Percentiles rank a stretch among this genome's conserved stretches.
phyloP scores from a whole-genome alignment of 2,797 vertebrate species.

The Sebastiscus tertius region DNA sequence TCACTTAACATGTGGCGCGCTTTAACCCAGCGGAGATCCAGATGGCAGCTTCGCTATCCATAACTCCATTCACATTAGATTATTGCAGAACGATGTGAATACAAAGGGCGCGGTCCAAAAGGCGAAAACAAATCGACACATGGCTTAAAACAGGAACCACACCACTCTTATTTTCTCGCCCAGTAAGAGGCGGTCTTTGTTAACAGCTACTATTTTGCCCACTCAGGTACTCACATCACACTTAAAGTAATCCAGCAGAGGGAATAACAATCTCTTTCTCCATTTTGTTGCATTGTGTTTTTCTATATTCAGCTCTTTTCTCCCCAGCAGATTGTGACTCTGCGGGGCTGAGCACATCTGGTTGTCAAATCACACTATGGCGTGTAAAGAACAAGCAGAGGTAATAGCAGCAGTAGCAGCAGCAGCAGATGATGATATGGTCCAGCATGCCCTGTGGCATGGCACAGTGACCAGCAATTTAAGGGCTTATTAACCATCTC shows the following conservation, averaged over 20 bases:
- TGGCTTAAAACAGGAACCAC: slow-evolving; percentile 30
- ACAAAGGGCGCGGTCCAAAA: slow-evolving; percentile 38
- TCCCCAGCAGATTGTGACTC: slow-evolving; percentile 19
- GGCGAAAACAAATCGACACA: slow-evolving; percentile 18
- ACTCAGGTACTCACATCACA: slow-evolving; percentile 42
- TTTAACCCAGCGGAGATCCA: slow-evolving; percentile 53
- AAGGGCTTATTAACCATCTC: slow-evolving; percentile 34
- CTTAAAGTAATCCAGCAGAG: slow-evolving; percentile 40
- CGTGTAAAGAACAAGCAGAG: slow-evolving; percentile 25
- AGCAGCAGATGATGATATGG: background rate
- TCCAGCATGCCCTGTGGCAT: slow-evolving; percentile 32
- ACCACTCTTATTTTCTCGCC: background rate
- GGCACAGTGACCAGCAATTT: slow-evolving; percentile 38
- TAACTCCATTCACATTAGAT: slow-evolving; percentile 46
- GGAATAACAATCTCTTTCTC: slow-evolving; percentile 44
- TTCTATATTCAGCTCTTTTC: slow-evolving; percentile 6
- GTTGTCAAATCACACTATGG: slow-evolving; percentile 41
- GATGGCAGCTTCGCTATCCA: slow-evolving; percentile 54
- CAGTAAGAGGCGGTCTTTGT: slow-evolving; percentile 21
- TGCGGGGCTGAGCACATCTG: slow-evolving; percentile 35
- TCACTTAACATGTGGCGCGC: slow-evolving; percentile 57
- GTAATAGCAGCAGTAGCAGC: slow-evolving; percentile 22
- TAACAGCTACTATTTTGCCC: slow-evolving; percentile 42
- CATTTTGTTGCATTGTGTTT: slow-evolving; percentile 38
- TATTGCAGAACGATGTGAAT: slow-evolving; percentile 46